Base-by-base conservation (phyloP, 2,797 vertebrate genomes). In the Trichosurus vulpecula region DNA sequence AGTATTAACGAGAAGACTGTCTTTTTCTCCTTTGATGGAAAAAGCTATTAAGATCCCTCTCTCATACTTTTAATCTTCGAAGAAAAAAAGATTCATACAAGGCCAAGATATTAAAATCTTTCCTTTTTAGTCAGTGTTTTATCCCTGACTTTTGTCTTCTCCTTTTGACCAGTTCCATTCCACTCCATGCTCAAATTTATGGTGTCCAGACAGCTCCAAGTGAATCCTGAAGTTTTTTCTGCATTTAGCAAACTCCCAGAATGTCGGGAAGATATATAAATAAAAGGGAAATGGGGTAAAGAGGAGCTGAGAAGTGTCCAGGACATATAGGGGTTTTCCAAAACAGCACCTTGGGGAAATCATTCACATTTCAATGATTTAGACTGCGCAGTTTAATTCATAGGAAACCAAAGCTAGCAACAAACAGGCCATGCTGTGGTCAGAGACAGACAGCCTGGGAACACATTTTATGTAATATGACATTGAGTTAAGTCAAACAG, bases 331-430 rank as follows among this genome's bases (percentile, higher is more conserved):
- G 53, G 52, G 58, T 35, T 98, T 96, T 57, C 54, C 92, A 95
- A 97, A 98, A 96, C 95, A 54, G 61, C 96, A 97, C 93, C 81
- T 96, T 95, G 0, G n/a, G 97, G 96, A 96, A 98, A 97, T 96
- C 97, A 97, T 93, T 97, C 94, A 54, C 74, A 95, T 90, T 96
- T 92, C 95, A 97, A 96, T 97, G 97, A 97, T 97, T 98, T 98
- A 98, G 96, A 97, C 97, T 98, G 95, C 87, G 94, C 92, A 94
- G 56, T 96, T 90, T 93, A 61, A 57, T 94, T 97, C 96, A 97
- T 58, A 97, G 95, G 27, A 58, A 54, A 47, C 14, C 14, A 96
- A 98, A 97, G 92, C 97, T 97, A 97, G 52, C 92, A 97, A 92
- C 90, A 95, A 97, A 97, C 30, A 81, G n/a, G 66, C 89, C 95